Evolutionary conservation across 2,113 vertebrate genomes (phyloP).

Genomic region (Glaucidium brasilianum): DNA sequence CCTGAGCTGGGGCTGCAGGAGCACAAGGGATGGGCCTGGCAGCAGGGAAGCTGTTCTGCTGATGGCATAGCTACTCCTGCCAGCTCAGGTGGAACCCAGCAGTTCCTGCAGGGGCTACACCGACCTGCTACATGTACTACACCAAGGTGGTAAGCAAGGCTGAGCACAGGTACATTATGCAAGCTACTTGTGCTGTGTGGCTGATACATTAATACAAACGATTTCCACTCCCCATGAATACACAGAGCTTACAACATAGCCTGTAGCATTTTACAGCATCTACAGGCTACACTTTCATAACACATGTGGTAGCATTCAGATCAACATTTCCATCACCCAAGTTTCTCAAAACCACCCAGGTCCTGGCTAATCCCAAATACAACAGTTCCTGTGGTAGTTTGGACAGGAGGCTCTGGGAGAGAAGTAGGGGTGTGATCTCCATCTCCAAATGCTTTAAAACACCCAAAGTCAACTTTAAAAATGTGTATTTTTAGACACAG

Average conservation of each 20-base stretch:
- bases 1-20: not conserved
- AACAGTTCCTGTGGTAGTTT: not conserved
- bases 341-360: not conserved
- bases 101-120: not conserved
- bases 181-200: not conserved
- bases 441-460: not conserved
- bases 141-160: not conserved
- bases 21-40: not conserved
- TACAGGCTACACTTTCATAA: not conserved
- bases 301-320: not conserved
- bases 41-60: not conserved
- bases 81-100: not conserved
- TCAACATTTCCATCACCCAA: not conserved
- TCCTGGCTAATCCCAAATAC: not conserved
- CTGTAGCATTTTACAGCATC: not conserved
- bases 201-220: not conserved
- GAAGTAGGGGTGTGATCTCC: not conserved
- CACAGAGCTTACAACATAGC: not conserved
- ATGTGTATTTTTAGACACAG: not conserved
- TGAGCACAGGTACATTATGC: not conserved
- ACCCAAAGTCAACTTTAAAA: not conserved
- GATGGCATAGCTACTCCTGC: not conserved
- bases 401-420: not conserved
- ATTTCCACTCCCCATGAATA: not conserved
- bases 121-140: not conserved